Conservation (phyloP, 2,113 vertebrate species). For the Limanda limanda region DNA sequence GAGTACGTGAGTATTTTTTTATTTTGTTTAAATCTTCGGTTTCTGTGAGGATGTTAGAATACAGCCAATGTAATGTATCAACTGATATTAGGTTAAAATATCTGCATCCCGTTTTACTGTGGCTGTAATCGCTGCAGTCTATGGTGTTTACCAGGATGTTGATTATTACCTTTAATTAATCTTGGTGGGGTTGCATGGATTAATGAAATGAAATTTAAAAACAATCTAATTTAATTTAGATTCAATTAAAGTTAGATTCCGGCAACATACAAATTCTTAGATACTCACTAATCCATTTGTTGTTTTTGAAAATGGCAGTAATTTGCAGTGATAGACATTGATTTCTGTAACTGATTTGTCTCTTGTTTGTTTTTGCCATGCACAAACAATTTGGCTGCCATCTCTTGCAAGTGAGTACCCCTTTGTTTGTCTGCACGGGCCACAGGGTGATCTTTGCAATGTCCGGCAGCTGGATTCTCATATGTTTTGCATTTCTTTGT, state of each 20-base stretch:
- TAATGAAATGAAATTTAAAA: neutral
- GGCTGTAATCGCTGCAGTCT: neutral
- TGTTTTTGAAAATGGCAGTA: neutral
- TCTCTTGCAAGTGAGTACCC: conserved; percentile 91
- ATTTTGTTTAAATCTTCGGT: neutral
- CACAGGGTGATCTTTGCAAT: conserved; percentile 13
- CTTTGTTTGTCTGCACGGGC: conserved; percentile 41
- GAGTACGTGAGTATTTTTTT: no score
- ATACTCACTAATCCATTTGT: neutral
- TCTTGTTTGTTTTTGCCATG: conserved; percentile 90
- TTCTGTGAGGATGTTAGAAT: no score
- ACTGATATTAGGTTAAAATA: neutral
- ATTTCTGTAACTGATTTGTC: conserved; percentile 94
- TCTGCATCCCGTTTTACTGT: neutral
- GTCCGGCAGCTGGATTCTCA: conserved; percentile 49
- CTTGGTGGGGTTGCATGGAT: neutral
- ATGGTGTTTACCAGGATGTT: neutral
- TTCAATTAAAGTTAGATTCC: neutral
- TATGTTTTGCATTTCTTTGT: conserved; percentile 48
- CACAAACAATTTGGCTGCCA: conserved; percentile 86
- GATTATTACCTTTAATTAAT: neutral
- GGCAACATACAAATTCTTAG: neutral
- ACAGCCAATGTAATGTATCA: no score
- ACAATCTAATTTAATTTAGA: neutral
- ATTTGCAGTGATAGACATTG: conserved; percentile 67